Conservation (phyloP, 2,797 vertebrate genomes). For the Urocyon cinereoargenteus region DNA sequence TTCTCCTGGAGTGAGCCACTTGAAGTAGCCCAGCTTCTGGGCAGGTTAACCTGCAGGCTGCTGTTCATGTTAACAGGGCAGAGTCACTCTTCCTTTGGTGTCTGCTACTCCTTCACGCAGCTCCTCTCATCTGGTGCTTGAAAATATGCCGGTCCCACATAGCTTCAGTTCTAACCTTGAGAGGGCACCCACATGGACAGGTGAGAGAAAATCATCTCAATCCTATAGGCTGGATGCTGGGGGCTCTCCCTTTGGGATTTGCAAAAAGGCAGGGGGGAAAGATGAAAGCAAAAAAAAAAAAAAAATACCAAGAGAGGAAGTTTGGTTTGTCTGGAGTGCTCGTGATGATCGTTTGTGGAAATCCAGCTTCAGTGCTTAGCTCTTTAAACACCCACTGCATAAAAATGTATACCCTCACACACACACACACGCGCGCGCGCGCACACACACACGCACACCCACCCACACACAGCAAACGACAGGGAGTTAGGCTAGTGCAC, state of each 20-base stretch:
- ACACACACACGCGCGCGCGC: slow-evolving; percentile 85
- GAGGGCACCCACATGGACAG: slow-evolving; percentile 86
- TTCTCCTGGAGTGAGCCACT: slow-evolving; percentile 94
- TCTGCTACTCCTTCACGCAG: slow-evolving; percentile 80
- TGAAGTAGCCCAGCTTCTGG: slow-evolving; percentile 91
- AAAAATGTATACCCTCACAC: slow-evolving; percentile 69
- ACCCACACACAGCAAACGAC: slow-evolving; percentile 76
- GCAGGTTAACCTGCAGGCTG: slow-evolving; percentile 92
- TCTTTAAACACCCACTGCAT: slow-evolving; percentile 65
- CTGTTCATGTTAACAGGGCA: slow-evolving; percentile 87
- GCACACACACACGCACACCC: slow-evolving; percentile 82
- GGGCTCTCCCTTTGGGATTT: slow-evolving; percentile 40
- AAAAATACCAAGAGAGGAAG: slow-evolving; percentile 82
- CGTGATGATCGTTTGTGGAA: slow-evolving; percentile 62
- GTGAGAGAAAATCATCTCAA: slow-evolving; percentile 88
- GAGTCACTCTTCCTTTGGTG: slow-evolving; percentile 77
- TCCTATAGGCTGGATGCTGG: slow-evolving; percentile 70
- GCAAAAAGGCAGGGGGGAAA: neutral
- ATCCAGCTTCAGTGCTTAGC: slow-evolving; percentile 73
- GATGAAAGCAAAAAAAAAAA: slow-evolving; percentile 39
- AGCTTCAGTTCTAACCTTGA: slow-evolving; percentile 86
- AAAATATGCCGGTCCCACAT: slow-evolving; percentile 78
- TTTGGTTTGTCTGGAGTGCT: slow-evolving; percentile 67
- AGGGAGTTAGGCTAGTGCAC: slow-evolving; percentile 74
- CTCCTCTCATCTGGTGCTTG: slow-evolving; percentile 75